These are phyloP conservation scores for Tenebrosternarchus preto DNA, from an alignment of 2,113 vertebrate species.

Conservation along the genomic window DNA sequence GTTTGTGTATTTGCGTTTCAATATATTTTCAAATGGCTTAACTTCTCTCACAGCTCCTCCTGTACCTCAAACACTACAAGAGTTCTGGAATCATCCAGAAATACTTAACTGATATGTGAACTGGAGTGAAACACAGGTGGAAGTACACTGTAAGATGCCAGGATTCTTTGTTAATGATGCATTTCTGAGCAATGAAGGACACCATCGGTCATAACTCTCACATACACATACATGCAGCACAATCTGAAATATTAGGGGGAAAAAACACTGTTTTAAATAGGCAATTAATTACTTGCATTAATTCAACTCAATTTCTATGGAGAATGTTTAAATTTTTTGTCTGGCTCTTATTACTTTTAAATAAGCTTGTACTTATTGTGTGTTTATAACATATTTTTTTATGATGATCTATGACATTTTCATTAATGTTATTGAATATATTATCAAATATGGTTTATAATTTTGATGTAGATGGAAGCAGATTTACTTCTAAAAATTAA, in stretches of 20 bases:
- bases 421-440: not conserved
- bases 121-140: not conserved
- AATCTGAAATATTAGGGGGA: not conserved
- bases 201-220: not conserved
- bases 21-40: slow-evolving; percentile 52
- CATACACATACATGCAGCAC: slow-evolving; percentile 25
- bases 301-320: too few relatives aligned
- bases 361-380: not conserved
- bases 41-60: slow-evolving; percentile 20
- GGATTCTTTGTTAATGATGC: not conserved
- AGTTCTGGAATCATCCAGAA: slow-evolving; percentile 4
- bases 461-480: not conserved
- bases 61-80: not conserved
- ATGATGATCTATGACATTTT: not conserved
- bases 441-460: not conserved
- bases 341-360: not conserved
- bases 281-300: too few relatives aligned
- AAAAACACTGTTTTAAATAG: too few relatives aligned
- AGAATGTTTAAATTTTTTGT: too few relatives aligned
- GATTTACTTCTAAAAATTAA: not conserved
- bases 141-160: not conserved
- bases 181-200: slow-evolving; percentile 1
- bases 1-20: slow-evolving; percentile 33
- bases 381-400: not conserved
- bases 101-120: slow-evolving; percentile 8